Base-by-base conservation (phyloP, 2,113 vertebrate genomes). In the Nicator chloris region DNA sequence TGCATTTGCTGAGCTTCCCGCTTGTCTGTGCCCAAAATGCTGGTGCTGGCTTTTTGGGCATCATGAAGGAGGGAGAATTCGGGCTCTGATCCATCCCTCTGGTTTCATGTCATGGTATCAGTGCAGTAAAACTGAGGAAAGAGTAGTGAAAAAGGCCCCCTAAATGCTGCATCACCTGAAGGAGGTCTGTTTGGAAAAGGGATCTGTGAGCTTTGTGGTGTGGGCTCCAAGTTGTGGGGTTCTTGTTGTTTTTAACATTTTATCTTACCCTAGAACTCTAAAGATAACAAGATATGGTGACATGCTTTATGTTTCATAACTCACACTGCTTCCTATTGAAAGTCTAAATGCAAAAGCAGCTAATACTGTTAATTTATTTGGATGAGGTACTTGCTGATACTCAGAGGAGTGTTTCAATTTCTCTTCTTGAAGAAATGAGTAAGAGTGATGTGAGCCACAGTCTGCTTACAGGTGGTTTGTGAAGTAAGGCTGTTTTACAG, bases 311-410 rank as follows among this genome's bases (percentile, higher is more conserved):
- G 11, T 70, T 90, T 83, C 22, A 7, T 88, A 51, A 72, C 78
- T 59, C 5, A 4, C 26, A 6, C 22, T 40, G 5, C 66, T 92
- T 90, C 63, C 33, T 91, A 8, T 80, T 91, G 8, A 15, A 73
- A 70, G n/a, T 75, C 35, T 54, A 59, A 75, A 75, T n/a, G n/a
- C 30, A 47, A 37, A 94, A 83, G 71, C 77, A 80, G 91, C 59
- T 93, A 76, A 70, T 80, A 40, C 28, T 87, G 85, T 80, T 91
- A 88, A 92, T 89, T 95, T 84, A 53, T 86, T 91, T 90, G 82
- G 85, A 80, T 5, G 9, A 83, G 42, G 64, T 80, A 59, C 79
- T 93, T 78, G 66, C 50, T 77, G 85, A 85, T 88, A 64, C 90
- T 88, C 92, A 51, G 63, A 94, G 75, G 82, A 83, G 23, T 47